Base-by-base conservation (phyloP, 2,888 invertebrate species). In the Chalcosyrphus nemorum region DNA sequence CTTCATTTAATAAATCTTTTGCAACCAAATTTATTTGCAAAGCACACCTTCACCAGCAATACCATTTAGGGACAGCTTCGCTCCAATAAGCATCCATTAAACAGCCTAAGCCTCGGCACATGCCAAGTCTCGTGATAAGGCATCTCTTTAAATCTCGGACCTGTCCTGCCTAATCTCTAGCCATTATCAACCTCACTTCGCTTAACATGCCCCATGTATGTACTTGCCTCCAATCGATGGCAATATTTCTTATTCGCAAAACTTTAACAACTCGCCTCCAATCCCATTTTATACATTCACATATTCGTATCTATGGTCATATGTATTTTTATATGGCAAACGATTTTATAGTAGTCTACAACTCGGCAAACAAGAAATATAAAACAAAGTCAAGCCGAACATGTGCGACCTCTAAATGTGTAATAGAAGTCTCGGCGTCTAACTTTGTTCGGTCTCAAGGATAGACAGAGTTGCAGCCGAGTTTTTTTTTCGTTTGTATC, bases 321-420 rank as follows among this genome's bases (percentile, higher is more conserved):
- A 50, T n/a, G n/a, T 41, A 21, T 21, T 50, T 59, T 43, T 72
- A 52, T 54, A 72, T 41, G 54, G 54, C 19, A 54, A 41, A 7
- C 19, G 29, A 56, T 61, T 63, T 70, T 70, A 47, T 32, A 13
- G 41, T 43, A 68, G 29, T n/a, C n/a, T n/a, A n/a, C n/a, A n/a
- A 19, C 32, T 15, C 13, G n/a, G 17, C 50, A 47, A 56, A 56
- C 65, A 43, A 65, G 56, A 57, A 57, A 71, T 43, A 63, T 61
- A 72, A 72, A 66, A 66, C 71, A 72, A 78, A 72, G 61, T 29
- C 72, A 68, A 56, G 66, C 76, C 81, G 29, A 72, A 56, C 82
- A 82, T 72, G 76, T 77, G 82, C 82, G 77, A 82, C 82, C 81
- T 81, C 71, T 81, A 81, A 74, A 41, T 54, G 45, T 54, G 54